Conservation (phyloP, 2,797 vertebrate species). For the Glossophaga mutica region DNA sequence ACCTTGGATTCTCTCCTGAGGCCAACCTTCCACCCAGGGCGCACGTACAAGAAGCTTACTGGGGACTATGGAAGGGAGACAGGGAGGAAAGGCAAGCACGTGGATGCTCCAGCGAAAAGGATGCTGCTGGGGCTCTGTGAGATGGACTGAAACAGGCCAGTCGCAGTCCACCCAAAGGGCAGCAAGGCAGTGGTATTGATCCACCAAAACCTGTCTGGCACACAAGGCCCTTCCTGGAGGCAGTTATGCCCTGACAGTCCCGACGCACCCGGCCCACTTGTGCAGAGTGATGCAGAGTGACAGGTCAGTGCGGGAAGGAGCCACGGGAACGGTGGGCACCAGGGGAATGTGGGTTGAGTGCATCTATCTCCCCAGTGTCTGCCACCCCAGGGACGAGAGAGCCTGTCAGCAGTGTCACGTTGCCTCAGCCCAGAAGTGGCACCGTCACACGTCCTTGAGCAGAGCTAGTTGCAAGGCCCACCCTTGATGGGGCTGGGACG, state of each 20-base stretch:
- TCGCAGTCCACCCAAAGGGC: accelerated
- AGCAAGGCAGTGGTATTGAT: background rate
- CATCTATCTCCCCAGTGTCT: background rate
- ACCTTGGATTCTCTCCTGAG: background rate
- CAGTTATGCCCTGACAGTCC: background rate
- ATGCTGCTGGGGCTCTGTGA: background rate
- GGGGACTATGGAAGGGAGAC: background rate
- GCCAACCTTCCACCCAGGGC: background rate
- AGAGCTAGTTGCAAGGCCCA: background rate
- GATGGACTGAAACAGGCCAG: background rate
- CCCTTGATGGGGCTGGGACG: background rate
- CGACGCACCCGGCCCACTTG: background rate
- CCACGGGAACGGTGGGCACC: accelerated
- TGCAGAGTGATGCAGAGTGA: background rate
- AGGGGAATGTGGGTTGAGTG: accelerated
- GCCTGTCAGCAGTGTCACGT: background rate
- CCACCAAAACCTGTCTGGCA: background rate
- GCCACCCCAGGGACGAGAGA: background rate
- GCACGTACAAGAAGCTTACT: background rate
- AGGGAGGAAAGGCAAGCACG: background rate
- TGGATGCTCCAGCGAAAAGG: accelerated
- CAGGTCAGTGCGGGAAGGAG: background rate
- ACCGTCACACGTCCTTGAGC: background rate
- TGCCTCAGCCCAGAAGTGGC: background rate
- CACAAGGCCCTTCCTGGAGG: background rate